phyloP scores from a whole-genome alignment of 2,888 invertebrate species.

The Drosophila percnosoma region DNA sequence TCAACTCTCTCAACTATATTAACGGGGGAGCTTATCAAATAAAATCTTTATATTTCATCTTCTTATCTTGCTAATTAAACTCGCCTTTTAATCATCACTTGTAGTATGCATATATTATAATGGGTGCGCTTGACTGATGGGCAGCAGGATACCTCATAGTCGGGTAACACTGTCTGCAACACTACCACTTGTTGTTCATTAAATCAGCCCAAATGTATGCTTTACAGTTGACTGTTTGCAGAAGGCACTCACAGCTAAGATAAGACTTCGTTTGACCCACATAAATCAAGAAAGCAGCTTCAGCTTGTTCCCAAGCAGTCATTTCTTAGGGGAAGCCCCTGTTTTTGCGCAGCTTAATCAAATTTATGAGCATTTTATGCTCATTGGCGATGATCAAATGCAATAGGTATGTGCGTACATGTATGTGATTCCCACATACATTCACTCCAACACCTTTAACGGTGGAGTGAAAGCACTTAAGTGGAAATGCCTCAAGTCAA shows the following conservation, averaged over 20 bases:
- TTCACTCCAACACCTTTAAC: constrained; percentile 70
- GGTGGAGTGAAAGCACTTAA: constrained; percentile 72
- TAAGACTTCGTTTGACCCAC: constrained; percentile 14
- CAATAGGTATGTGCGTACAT: constrained; percentile 50
- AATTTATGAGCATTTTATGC: constrained; percentile 79
- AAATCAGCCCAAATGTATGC: constrained; percentile 2
- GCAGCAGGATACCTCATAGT: not conserved
- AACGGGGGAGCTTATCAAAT: not conserved
- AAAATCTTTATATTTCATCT: constrained; percentile 5
- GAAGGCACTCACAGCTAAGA: constrained; percentile 14
- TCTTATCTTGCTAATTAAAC: not conserved
- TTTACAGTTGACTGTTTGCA: constrained; percentile 15
- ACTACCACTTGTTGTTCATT: constrained; percentile 7
- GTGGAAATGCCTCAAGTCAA: constrained; percentile 76
- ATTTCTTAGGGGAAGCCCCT: constrained; percentile 7
- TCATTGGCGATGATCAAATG: constrained; percentile 67
- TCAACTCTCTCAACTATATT: not conserved
- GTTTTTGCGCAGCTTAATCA: constrained; percentile 58
- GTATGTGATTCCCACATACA: constrained; percentile 65
- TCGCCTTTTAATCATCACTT: not conserved
- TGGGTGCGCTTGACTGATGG: not conserved
- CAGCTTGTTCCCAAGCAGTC: not conserved
- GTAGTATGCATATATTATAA: not conserved
- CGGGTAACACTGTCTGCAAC: too few relatives aligned
- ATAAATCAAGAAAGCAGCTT: constrained; percentile 60